Percentiles rank a stretch among this genome's conserved stretches.
Conservation (phyloP, 2,113 vertebrate species). For the Rhipidura dahli region DNA sequence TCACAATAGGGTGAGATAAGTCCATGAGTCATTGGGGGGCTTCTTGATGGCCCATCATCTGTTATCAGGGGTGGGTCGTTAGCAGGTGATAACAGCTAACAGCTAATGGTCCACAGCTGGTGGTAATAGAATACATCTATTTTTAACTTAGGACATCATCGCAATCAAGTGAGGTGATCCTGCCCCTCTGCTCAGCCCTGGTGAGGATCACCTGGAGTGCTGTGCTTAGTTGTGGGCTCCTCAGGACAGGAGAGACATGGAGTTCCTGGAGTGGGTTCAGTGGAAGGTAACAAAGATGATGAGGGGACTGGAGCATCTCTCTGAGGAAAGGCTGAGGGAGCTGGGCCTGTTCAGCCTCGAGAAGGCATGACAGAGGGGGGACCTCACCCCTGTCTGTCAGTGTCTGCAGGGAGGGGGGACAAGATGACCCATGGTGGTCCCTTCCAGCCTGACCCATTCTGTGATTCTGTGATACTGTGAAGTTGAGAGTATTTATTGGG, state of each 20-base stretch:
- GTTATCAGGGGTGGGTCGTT: too few relatives aligned
- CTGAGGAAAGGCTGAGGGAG: background rate
- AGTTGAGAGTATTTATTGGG: fast-evolving
- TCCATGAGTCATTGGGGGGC: too few relatives aligned
- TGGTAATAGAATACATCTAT: too few relatives aligned
- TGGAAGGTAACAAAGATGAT: background rate
- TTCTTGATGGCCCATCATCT: too few relatives aligned
- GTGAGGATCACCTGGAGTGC: background rate
- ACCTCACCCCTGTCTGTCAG: background rate
- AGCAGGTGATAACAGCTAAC: too few relatives aligned
- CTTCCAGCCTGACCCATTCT: background rate
- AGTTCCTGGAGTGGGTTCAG: background rate
- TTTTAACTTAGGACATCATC: too few relatives aligned
- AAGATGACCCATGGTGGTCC: fast-evolving
- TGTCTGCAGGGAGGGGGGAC: background rate
- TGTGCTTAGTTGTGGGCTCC: background rate
- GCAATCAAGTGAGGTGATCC: background rate
- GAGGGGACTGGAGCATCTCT: background rate
- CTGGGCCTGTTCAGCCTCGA: background rate
- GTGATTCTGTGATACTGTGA: background rate
- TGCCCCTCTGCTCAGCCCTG: background rate
- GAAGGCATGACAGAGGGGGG: background rate
- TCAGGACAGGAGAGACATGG: background rate
- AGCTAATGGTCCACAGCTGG: too few relatives aligned
- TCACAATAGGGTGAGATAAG: too few relatives aligned